A percentile compares a stretch with the other conserved stretches of the same genome.
These are phyloP conservation scores for Caenorhabditis afra DNA, from an alignment of 2,888 invertebrate genomes.

Conservation along the genomic window DNA sequence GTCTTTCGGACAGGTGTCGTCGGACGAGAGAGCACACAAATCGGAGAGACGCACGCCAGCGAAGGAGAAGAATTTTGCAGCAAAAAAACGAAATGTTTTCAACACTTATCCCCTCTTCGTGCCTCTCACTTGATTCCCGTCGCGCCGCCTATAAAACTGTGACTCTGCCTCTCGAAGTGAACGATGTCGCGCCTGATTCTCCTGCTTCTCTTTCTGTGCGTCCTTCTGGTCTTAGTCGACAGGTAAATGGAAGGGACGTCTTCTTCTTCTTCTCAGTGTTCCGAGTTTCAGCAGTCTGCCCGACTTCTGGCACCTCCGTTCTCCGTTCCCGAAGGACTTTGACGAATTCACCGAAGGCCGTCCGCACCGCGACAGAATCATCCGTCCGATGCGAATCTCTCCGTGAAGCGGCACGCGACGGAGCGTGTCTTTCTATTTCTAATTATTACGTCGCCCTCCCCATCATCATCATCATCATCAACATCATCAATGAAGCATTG, in stretches of 20 bases:
- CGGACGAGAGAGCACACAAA: constrained; percentile 1
- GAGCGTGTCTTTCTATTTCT: neutral
- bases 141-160: neutral
- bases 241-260: constrained; percentile 22
- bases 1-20: constrained; percentile 40
- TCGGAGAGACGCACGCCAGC: constrained; percentile 14
- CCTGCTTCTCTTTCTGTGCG: constrained; percentile 18
- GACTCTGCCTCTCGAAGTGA: constrained; percentile 23
- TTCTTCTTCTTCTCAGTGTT: too few relatives aligned
- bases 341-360: constrained; percentile 37
- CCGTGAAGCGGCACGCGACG: constrained; percentile 6
- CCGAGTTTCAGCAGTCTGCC: constrained; percentile 58
- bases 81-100: constrained; percentile 53
- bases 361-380: constrained; percentile 24
- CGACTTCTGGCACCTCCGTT: constrained; percentile 49
- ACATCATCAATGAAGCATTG: constrained; percentile 9
- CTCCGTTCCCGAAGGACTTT: constrained; percentile 57
- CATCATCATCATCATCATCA: too few relatives aligned
- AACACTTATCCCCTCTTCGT: constrained; percentile 28
- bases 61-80: constrained; percentile 40
- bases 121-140: constrained; percentile 12
- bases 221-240: constrained; percentile 37
- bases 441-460: too few relatives aligned
- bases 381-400: constrained; percentile 44
- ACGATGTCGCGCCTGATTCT: constrained; percentile 14